Evolutionary conservation across 1,140 invertebrate genomes (phyloP).

Genomic region (Lepeophtheirus salmonis): DNA sequence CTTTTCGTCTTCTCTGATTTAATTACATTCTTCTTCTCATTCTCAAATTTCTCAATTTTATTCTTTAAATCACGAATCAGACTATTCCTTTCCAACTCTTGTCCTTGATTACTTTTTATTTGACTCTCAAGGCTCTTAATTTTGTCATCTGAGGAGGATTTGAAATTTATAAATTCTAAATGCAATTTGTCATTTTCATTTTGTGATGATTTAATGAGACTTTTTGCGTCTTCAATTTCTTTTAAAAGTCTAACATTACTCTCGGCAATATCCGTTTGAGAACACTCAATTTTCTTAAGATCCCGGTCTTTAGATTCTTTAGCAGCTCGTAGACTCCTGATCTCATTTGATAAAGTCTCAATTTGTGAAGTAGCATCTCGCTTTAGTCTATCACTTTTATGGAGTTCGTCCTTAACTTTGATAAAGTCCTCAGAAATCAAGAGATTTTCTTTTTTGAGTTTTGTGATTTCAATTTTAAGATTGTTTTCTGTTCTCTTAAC

Average conservation of each 20-base stretch:
- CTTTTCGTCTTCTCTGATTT: constrained; percentile 11
- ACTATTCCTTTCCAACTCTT: constrained; percentile 1
- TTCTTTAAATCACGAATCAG: constrained; percentile 12
- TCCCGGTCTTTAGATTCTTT: neutral
- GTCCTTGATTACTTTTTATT: neutral
- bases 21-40: constrained; percentile 9
- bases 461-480: neutral
- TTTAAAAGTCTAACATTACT: neutral
- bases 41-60: constrained; percentile 12
- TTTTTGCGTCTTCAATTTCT: neutral
- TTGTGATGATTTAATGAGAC: neutral
- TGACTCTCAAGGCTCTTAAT: neutral
- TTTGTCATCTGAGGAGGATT: neutral
- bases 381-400: neutral
- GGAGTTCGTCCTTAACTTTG: neutral
- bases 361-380: neutral
- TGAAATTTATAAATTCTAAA: constrained; percentile 1
- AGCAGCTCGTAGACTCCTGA: neutral
- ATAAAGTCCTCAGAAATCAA: neutral
- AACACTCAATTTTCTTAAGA: neutral
- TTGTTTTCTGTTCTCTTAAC: neutral
- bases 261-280: neutral
- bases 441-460: neutral
- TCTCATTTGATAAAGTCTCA: neutral
- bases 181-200: constrained; percentile 4